Percentiles rank a stretch among this genome's conserved stretches.
phyloP scores from a whole-genome alignment of 2,888 invertebrate genomes.

The Camponotus fellah region DNA sequence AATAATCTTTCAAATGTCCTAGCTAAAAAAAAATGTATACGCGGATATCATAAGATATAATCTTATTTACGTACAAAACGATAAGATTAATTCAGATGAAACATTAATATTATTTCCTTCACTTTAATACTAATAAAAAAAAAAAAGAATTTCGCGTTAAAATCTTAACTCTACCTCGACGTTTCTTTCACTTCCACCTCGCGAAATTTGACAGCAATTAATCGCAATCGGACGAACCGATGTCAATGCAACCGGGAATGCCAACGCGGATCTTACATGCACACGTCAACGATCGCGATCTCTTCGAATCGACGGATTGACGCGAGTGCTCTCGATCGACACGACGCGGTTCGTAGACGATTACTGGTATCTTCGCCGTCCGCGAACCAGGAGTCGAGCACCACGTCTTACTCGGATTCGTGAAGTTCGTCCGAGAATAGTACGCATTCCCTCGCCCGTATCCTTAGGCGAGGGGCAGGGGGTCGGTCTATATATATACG shows the following conservation, averaged over 20 bases:
- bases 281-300: not conserved
- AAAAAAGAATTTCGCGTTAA: not conserved
- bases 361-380: conserved; percentile 74
- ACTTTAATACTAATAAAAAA: not conserved
- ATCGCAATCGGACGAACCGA: not conserved
- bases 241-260: not conserved
- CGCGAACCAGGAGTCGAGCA: conserved; percentile 54
- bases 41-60: not conserved
- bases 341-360: conserved; percentile 67
- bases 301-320: conserved; percentile 16
- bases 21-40: not conserved
- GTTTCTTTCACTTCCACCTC: not conserved
- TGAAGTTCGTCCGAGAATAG: conserved; percentile 85
- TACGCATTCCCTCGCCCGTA: conserved; percentile 77
- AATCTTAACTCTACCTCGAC: not conserved
- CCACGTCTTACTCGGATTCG: conserved; percentile 50
- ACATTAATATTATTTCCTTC: not conserved
- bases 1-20: not conserved
- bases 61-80: not conserved
- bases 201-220: not conserved
- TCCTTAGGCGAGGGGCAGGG: conserved; percentile 68
- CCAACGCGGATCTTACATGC: conserved; percentile 14
- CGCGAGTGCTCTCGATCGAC: conserved; percentile 41
- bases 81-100: not conserved
- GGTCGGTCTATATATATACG: conserved; percentile 75